Base-by-base conservation (phyloP, 2,797 vertebrate species). In the Anabas testudineus region DNA sequence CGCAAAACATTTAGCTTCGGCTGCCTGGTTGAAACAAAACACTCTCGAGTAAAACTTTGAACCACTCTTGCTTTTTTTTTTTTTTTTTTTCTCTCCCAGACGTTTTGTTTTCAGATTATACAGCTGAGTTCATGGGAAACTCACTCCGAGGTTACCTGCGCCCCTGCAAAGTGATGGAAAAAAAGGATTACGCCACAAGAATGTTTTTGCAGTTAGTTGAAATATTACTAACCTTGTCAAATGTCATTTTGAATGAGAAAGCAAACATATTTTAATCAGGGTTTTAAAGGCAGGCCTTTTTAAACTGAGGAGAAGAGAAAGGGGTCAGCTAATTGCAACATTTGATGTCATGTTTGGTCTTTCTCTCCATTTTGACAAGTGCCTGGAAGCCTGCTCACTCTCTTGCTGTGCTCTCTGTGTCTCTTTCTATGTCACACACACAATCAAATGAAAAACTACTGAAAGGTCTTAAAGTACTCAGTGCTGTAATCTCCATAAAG, bases 401-500 rank as follows among this genome's bases (percentile, higher is more conserved):
- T 63, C 71, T 66, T 15, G 8, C 61, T 49, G 46, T 32, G 10
- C 60, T 63, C 60, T 74, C 41, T n/a, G 16, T 63, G n/a, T 66
- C 41, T 66, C 41, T 59, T 32, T 55, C 45, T 59, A 4, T 61
- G 26, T 65, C 56, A 34, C 73, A 42, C 70, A 46, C 58, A 76
- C 56, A 67, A 56, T 74, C 67, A 60, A 88, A 87, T 90, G 90
- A 94, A 77, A 93, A 94, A 94, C 86, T 90, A 91, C 88, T 61
- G 14, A 91, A 91, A 95, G 92, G 93, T 94, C 92, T 82, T 81
- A 82, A 82, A 93, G 94, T 93, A 94, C 93, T 95, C 91, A 91
- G 89, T 92, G 93, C 92, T 94, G 92, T 95, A 96, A 95, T 95
- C 93, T 96, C 95, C 92, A 90, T 88, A 91, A 95, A 95, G 92